Conservation (phyloP, 2,113 vertebrate genomes). For the Paratilapia polleni region DNA sequence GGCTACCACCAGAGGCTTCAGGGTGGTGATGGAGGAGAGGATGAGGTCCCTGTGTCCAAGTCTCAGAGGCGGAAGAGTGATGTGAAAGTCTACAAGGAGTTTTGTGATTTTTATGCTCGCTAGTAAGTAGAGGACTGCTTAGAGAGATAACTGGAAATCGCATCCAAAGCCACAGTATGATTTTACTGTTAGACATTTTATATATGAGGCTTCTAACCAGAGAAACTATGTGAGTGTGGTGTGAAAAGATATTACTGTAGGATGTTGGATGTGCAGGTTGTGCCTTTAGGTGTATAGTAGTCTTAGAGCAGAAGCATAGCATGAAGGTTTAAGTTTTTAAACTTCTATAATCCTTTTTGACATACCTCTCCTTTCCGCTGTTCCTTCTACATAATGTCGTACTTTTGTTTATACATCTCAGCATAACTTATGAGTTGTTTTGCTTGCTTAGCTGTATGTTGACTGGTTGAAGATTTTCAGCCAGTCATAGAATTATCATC, state of each 20-base stretch:
- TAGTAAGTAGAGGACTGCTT: conserved; percentile 86
- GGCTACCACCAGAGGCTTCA: conserved; percentile 66
- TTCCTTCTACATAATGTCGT: not conserved
- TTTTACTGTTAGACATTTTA: not conserved
- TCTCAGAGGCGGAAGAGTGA: conserved; percentile 92
- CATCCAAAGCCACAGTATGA: not conserved
- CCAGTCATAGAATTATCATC: not conserved
- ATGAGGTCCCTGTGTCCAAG: conserved; percentile 88
- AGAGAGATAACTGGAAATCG: no score
- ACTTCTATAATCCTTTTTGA: not conserved
- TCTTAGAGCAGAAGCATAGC: not conserved
- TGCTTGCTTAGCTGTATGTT: not conserved
- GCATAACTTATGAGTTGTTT: not conserved
- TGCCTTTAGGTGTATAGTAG: not conserved
- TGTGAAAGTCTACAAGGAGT: conserved; percentile 96
- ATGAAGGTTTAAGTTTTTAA: not conserved
- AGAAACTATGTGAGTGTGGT: not conserved
- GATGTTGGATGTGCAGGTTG: not conserved
- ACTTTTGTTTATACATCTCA: not conserved
- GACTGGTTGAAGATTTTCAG: not conserved
- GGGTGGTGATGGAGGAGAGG: conserved; percentile 74
- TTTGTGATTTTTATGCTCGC: conserved; percentile 97
- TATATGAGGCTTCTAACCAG: not conserved
- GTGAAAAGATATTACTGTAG: not conserved
- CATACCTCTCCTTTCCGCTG: not conserved